These are phyloP conservation scores for Hydroisotoma schaefferi DNA, from an alignment of 2,888 invertebrate genomes.

Conservation along the genomic window DNA sequence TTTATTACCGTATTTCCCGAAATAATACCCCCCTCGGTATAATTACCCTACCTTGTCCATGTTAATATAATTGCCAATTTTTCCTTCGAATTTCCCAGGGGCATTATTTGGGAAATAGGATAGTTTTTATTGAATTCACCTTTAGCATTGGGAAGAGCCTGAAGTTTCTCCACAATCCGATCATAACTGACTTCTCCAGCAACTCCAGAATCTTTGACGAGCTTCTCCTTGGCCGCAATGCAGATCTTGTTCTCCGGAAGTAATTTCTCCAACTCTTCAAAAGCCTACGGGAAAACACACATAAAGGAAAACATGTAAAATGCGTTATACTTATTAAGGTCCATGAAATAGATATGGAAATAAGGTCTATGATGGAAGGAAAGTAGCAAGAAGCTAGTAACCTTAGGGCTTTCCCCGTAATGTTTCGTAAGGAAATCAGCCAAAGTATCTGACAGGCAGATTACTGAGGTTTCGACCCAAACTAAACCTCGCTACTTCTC, in stretches of 20 bases:
- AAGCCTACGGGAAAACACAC: conserved; percentile 64
- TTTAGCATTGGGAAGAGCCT: conserved; percentile 81
- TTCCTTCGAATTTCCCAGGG: neutral
- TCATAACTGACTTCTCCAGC: conserved; percentile 84
- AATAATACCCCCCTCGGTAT: no score
- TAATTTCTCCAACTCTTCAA: conserved; percentile 84
- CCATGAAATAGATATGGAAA: neutral
- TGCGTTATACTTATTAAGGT: neutral
- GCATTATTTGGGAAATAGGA: neutral
- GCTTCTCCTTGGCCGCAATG: conserved; percentile 88
- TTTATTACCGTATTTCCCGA: no score
- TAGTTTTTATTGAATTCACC: conserved; percentile 64
- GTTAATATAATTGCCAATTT: neutral
- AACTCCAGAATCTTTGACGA: conserved; percentile 90
- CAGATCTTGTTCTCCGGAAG: conserved; percentile 80
- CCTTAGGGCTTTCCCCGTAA: no score
- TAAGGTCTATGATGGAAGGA: no score
- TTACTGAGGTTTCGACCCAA: no score
- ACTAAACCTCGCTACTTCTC: no score
- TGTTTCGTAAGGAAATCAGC: neutral
- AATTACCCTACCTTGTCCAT: no score
- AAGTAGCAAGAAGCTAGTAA: no score
- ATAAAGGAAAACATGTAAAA: neutral
- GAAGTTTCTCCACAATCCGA: conserved; percentile 76
- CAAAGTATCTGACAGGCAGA: no score